Conservation (phyloP, 2,113 vertebrate genomes). For the Zapornia atra region DNA sequence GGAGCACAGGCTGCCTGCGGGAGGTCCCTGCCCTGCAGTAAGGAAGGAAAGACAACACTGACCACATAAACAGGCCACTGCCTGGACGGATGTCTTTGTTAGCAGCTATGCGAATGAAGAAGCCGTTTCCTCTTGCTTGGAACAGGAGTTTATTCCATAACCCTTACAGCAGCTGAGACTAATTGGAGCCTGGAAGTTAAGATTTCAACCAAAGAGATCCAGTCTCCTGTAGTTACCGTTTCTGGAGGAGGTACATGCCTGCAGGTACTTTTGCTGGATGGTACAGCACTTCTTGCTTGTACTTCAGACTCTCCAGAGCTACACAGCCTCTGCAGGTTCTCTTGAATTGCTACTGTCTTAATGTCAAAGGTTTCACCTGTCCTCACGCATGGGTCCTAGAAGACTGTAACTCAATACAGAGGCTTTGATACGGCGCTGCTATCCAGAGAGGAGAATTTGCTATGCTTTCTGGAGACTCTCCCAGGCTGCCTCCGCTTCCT, state of each 20-base stretch:
- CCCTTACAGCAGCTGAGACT: not conserved
- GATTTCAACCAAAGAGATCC: not conserved
- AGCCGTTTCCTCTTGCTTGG: not conserved
- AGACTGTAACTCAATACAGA: not conserved
- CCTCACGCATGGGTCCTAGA: not conserved
- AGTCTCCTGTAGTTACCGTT: not conserved
- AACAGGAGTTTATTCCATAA: fast-evolving
- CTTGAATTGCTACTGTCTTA: not conserved
- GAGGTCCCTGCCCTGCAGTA: conserved; percentile 48
- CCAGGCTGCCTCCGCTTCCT: not conserved
- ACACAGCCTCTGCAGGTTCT: not conserved
- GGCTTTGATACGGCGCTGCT: not conserved
- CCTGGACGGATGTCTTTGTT: not conserved
- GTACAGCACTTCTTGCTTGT: not conserved
- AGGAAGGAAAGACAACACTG: conserved; percentile 23
- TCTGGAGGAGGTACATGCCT: not conserved
- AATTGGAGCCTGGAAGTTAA: not conserved
- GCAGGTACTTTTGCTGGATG: not conserved
- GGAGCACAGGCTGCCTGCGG: not conserved
- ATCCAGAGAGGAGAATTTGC: not conserved
- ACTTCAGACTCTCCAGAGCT: not conserved
- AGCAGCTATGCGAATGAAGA: not conserved
- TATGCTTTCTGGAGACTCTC: not conserved
- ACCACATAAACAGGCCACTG: not conserved
- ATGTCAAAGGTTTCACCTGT: not conserved